phyloP scores from a whole-genome alignment of 2,113 vertebrate genomes.

The Alaudala cheleensis region DNA sequence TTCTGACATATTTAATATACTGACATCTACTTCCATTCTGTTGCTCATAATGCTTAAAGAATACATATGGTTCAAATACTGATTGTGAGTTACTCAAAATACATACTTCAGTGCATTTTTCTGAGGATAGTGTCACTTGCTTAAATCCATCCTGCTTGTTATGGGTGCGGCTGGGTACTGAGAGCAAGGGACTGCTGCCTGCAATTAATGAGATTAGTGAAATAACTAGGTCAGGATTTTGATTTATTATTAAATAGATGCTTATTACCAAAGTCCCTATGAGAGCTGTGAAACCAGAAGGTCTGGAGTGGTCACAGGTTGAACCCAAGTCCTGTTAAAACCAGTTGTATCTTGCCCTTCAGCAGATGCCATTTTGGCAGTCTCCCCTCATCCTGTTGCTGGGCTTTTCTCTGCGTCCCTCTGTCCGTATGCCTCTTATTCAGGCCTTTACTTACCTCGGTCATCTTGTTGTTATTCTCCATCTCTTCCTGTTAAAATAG shows the following conservation, averaged over 20 bases:
- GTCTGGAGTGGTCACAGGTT: neutral
- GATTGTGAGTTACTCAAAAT: neutral
- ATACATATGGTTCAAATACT: neutral
- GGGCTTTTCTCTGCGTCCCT: neutral
- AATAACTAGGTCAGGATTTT: constrained; percentile 18
- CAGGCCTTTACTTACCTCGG: neutral
- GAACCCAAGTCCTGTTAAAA: neutral
- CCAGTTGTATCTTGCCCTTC: neutral
- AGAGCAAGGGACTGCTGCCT: neutral
- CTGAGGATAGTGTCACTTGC: neutral
- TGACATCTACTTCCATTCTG: neutral
- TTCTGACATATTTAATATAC: neutral
- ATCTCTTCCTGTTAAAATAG: neutral
- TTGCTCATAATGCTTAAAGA: neutral
- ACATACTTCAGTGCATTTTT: neutral
- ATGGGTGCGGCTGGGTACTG: neutral
- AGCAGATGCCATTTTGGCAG: neutral
- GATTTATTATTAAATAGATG: neutral
- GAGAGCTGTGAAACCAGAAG: neutral
- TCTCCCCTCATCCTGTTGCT: neutral
- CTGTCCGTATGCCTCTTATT: neutral
- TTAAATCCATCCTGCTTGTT: neutral
- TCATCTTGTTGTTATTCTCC: neutral
- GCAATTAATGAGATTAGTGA: neutral
- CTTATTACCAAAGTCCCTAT: neutral